Evolutionary conservation across 2,797 vertebrate species (phyloP), one percentile per base, ranked within the genome.

Genomic region (Channa striata): DNA sequence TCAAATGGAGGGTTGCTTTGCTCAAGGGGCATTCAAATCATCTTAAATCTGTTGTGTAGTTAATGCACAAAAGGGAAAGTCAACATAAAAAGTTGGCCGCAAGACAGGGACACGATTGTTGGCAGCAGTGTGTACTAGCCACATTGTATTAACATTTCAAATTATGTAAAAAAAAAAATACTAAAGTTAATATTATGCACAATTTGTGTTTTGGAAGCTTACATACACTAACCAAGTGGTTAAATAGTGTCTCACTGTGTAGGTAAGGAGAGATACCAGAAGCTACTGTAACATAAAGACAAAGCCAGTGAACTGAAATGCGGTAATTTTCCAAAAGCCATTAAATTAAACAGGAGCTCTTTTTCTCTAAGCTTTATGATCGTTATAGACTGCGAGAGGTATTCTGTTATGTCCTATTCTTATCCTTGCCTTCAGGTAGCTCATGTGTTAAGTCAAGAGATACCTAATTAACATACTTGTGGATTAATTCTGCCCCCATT

Each of bases 371-470:
- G 84, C 77, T 87, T 89, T 91, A 86, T 84, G 80, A 77, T 79
- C 67, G 57, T 83, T 85, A 83, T 71, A 74, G 81, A 82, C 74
- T 70, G 76, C 68, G 76, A 61, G 61, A 74, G 85, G 71, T 88
- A 78, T 87, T 89, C 84, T 81, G 80, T 83, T 85, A 85, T 84
- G 82, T 88, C 80, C 89, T 90, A 91, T 93, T 92, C 88, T 92
- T 89, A 90, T 90, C 86, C 83, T 81, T 87, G 91, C 90, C 90
- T 91, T 87, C 88, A 92, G 90, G 90, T 92, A 88, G 84, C 83
- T 84, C 86, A 77, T 91, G 89, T 86, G 86, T 92, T 92, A 86
- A 91, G 86, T 89, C 87, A 88, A 87, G 79, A 91, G 88, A 87
- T 88, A 84, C 80, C 85, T 90, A 87, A 92, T 93, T 93, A 93